Percentiles rank a stretch among this genome's conserved stretches.
Conservation (phyloP, 2,888 invertebrate genomes). For the Lasius platythorax region DNA sequence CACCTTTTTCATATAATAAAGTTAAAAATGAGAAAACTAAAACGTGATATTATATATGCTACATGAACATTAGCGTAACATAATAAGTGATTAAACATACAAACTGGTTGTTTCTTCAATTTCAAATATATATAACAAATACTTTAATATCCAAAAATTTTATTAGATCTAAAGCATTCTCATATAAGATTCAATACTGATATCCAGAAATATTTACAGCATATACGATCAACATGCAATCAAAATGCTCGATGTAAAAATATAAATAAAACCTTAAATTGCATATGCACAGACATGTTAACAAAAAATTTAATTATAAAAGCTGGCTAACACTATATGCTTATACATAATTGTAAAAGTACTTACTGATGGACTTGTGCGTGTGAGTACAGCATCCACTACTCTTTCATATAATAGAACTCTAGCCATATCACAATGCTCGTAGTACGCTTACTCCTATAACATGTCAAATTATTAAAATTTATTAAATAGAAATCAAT, state of each 20-base stretch:
- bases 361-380: slow-evolving; percentile 56
- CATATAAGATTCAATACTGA: background rate
- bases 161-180: background rate
- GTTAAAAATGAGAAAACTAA: background rate
- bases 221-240: background rate
- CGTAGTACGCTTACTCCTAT: background rate
- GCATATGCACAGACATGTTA: background rate
- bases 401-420: slow-evolving; percentile 59
- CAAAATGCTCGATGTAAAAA: background rate
- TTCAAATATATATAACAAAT: background rate
- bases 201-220: background rate
- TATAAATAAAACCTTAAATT: background rate
- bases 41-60: background rate
- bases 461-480: slow-evolving; percentile 20
- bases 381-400: slow-evolving; percentile 45
- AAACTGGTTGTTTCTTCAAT: background rate
- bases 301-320: background rate
- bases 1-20: background rate
- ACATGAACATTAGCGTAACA: background rate
- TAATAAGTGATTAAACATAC: background rate
- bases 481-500: background rate
- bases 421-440: slow-evolving; percentile 68
- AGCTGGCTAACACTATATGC: background rate
- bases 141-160: background rate
- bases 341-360: slow-evolving; percentile 1